phyloP scores from a whole-genome alignment of 2,888 invertebrate species.

The Cryptocephalus primarius region DNA sequence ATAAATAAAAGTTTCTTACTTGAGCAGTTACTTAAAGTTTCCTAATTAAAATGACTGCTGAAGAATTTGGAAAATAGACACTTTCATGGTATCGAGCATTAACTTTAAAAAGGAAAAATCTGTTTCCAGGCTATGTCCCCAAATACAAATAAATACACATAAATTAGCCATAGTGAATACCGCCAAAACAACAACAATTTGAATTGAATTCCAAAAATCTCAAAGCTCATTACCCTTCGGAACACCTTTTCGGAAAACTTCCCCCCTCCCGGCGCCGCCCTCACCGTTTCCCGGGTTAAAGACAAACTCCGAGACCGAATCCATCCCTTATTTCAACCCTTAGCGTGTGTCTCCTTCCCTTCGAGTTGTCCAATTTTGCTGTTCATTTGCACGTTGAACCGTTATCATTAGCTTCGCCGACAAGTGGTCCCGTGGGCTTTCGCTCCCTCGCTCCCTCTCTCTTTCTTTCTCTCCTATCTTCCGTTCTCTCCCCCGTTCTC shows the following conservation, averaged over 20 bases:
- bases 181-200: too few species aligned
- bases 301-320: slow-evolving; percentile 3
- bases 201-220: too few species aligned
- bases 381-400: slow-evolving; percentile 28
- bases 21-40: too few species aligned
- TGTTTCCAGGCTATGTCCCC: too few species aligned
- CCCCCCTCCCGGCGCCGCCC: background rate
- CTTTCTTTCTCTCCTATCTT: slow-evolving; percentile 9
- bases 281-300: slow-evolving; percentile 1
- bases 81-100: too few species aligned
- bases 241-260: background rate
- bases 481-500: slow-evolving; percentile 2
- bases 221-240: too few species aligned
- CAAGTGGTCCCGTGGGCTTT: slow-evolving; percentile 23
- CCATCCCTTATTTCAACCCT: background rate
- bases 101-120: too few species aligned
- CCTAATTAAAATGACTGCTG: too few species aligned
- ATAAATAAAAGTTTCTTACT: too few species aligned
- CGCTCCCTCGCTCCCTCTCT: slow-evolving; percentile 2
- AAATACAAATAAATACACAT: too few species aligned
- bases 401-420: slow-evolving; percentile 26
- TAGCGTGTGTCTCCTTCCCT: slow-evolving; percentile 8
- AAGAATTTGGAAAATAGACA: too few species aligned
- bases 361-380: slow-evolving; percentile 25
- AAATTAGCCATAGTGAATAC: too few species aligned